These are phyloP conservation scores for Chamaea fasciata DNA, from an alignment of 2,113 vertebrate species.

Conservation along the genomic window DNA sequence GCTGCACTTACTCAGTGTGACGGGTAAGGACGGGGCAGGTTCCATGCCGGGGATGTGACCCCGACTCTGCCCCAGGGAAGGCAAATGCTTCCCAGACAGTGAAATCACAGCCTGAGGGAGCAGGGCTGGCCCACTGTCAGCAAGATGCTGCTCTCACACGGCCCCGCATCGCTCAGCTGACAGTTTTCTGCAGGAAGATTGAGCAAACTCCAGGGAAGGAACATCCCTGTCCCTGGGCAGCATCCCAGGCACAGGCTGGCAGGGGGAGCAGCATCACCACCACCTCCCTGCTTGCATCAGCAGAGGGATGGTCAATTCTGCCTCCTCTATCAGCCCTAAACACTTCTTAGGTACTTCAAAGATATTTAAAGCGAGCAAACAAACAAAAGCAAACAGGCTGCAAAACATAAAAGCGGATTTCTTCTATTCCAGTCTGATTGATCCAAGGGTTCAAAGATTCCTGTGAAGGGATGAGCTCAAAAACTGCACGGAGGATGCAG, in stretches of 20 bases:
- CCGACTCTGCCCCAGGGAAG: not conserved
- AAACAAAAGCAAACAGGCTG: slow-evolving; percentile 4
- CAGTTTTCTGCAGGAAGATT: not conserved
- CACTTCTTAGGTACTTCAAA: slow-evolving; percentile 27
- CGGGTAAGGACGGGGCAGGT: not conserved
- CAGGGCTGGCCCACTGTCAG: not conserved
- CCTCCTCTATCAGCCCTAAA: not conserved
- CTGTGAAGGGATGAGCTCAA: not conserved
- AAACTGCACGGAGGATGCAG: not conserved
- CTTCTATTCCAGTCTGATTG: not conserved
- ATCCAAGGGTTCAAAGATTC: slow-evolving; percentile 28
- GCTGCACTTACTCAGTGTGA: not conserved
- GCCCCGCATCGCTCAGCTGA: not conserved
- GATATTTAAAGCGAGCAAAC: not conserved
- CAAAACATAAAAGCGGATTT: slow-evolving; percentile 34
- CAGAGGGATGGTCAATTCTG: not conserved
- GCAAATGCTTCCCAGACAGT: not conserved
- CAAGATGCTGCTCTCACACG: not conserved
- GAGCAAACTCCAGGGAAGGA: not conserved
- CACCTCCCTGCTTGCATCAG: not conserved
- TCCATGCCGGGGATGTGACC: not conserved
- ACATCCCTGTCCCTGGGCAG: not conserved
- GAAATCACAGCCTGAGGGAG: not conserved
- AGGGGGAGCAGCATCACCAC: not conserved
- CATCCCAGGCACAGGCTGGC: not conserved